Evolutionary conservation across 2,113 vertebrate genomes (phyloP).

Genomic region (Neogobius melanostomus): DNA sequence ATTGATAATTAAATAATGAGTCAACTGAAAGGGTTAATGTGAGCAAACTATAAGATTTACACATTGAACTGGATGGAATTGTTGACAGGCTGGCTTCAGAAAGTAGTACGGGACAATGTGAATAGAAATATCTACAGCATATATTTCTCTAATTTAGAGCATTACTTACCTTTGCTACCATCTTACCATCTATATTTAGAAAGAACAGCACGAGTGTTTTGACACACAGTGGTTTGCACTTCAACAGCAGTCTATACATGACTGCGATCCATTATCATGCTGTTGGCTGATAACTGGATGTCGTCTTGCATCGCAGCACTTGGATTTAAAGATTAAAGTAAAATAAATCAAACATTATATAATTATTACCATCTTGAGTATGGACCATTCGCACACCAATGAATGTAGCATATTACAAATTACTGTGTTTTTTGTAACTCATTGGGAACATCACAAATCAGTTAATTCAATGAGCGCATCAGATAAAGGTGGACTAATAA

Average conservation of each 20-base stretch:
- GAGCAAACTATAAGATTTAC: too few relatives aligned
- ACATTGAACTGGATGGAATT: too few relatives aligned
- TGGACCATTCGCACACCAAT: too few relatives aligned
- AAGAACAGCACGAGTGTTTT: constrained; percentile 5
- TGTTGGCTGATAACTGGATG: background rate
- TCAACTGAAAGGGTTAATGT: background rate
- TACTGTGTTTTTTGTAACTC: too few relatives aligned
- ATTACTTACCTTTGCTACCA: background rate
- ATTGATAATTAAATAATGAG: background rate
- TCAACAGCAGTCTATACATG: background rate
- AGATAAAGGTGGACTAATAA: background rate
- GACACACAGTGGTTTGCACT: background rate
- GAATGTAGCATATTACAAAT: too few relatives aligned
- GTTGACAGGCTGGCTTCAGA: too few relatives aligned
- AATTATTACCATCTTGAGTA: too few relatives aligned
- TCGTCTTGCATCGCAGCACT: background rate
- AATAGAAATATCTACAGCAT: background rate
- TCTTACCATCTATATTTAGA: background rate
- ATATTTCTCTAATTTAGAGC: background rate
- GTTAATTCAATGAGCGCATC: background rate
- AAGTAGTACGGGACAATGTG: background rate
- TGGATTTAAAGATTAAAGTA: background rate
- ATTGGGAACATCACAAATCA: background rate
- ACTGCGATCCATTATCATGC: background rate
- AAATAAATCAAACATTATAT: too few relatives aligned